Evolutionary conservation across 64 coral and sea anemone genomes (phyloP), one percentile per base, ranked within the genome.

Genomic region (Pocillopora verrucosa): DNA sequence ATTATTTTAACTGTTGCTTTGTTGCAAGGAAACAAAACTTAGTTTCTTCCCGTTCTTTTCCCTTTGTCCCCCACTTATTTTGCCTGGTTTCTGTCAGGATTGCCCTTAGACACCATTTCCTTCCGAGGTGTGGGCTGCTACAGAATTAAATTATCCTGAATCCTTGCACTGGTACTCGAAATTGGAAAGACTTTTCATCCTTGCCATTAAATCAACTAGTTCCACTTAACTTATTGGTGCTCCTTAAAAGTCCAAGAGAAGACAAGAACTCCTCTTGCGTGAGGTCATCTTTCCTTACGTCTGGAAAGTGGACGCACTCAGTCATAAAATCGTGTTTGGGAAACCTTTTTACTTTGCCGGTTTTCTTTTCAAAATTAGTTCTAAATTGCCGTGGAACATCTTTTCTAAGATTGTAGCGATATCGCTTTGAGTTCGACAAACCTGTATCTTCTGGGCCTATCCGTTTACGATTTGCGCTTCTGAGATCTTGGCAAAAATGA

Each of bases 181-280:
- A 51, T 7, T 51, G 41, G 41, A 51, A 51, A 51, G 41, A 51
- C 3, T 51, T 51, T 51, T 14, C 64, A 67, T 67, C 16, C 64
- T n/a, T 20, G 64, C 64, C 22, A 16, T 25, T 70, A 9, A n/a
- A n/a, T n/a, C 22, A 9, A 30, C n/a, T 24, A n/a, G 22, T 24
- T 70, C 67, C 14, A 67, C 16, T 67, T 67, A 19, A 16, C 67
- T 1, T 17, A 17, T 2, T 56, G 0, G 77, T 60, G 14, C 22
- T 59, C 25, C 77, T 79, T 30, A 79, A 51, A 79, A 79, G 77
- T 60, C 77, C 24, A 59, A 79, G 24, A 60, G 59, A 56, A 58
- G 77, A 79, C 56, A 79, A 57, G 24, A 79, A 79, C 59, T 79
- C 77, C 58, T 79, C 77, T 79, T 79, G 51, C 25, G 77, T 59